Evolutionary conservation across 30 jellyfish, hydroid and myxozoan genomes (phyloP).

Genomic region (Rhopilema esculentum): DNA sequence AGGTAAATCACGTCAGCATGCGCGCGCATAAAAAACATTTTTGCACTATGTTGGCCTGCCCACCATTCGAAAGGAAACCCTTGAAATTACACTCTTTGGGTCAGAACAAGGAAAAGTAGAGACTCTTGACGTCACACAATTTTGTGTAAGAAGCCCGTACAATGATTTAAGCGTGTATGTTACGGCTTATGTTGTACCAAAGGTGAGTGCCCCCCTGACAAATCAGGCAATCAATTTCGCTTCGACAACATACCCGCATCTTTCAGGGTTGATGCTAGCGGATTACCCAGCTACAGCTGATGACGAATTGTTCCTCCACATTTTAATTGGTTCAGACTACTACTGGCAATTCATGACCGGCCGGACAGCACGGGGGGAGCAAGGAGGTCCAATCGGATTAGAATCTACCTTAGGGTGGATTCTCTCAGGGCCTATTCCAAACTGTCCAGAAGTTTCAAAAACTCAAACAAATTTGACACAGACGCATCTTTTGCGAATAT

Average conservation of each 20-base stretch:
- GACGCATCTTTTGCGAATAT: too few species aligned
- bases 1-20: too few species aligned
- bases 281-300: constrained; percentile 7
- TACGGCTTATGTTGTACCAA: constrained; percentile 50
- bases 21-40: too few species aligned
- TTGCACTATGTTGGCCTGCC: constrained; percentile 24
- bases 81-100: constrained; percentile 15
- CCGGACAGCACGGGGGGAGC: constrained; percentile 19
- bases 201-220: constrained; percentile 28
- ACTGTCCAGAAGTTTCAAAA: not conserved
- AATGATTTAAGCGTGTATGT: constrained; percentile 10
- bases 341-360: constrained; percentile 41
- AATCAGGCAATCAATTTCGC: constrained; percentile 44
- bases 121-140: constrained; percentile 30
- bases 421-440: constrained; percentile 28
- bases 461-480: not conserved
- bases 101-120: not conserved
- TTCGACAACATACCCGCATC: constrained; percentile 26
- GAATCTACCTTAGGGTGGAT: constrained; percentile 51
- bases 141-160: constrained; percentile 49
- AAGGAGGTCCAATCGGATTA: constrained; percentile 39
- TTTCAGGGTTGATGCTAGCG: constrained; percentile 12
- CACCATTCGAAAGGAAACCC: constrained; percentile 7
- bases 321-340: constrained; percentile 29
- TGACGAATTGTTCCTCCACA: constrained; percentile 12